Evolutionary conservation across 2,113 vertebrate genomes (phyloP), one percentile per base, ranked within the genome.

Genomic region (Tetrao urogallus): DNA sequence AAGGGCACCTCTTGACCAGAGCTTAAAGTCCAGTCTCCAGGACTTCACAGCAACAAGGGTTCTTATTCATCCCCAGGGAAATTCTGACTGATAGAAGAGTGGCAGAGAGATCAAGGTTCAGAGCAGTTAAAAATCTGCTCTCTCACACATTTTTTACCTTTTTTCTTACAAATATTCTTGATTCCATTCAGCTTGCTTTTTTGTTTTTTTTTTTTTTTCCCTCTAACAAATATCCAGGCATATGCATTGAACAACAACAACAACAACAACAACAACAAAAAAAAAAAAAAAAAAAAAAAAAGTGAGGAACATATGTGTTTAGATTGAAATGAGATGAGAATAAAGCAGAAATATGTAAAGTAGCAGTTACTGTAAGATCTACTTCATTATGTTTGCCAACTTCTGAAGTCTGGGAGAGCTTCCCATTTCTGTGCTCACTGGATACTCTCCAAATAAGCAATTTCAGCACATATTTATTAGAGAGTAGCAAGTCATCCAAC

Each of bases 221-320:
- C 89, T 92, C 83, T 15, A 95, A 57, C 92, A 95, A 97, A 96
- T 83, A 97, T 36, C 47, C 70, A 94, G 88, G 58, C 65, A 93
- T 95, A 92, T 87, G 64, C 65, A 86, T 88, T 94, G 95, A 36
- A 86, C 9, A 38, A 38, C 9, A 38, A 38, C 10, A 38, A 38
- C 8, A 4, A 36, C 36, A 36, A 36, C 36, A 8, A 45, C n/a
- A n/a, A 45, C 18, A 17, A 45, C 17, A 45, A 17, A 48, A 21
- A 20, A 47, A 8, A 20, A 48, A 50, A 50, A 50, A 50, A 13
- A 50, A 24, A 12, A 13, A 40, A 40, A 40, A 40, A 3, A 43
- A 96, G 92, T 95, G 72, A 92, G 75, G 65, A 96, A 86, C 90
- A 93, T 96, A 94, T 84, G 86, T 97, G 89, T 97, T 97, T 97